Conservation (phyloP, 2,888 invertebrate species). For the Cephus runcator region DNA sequence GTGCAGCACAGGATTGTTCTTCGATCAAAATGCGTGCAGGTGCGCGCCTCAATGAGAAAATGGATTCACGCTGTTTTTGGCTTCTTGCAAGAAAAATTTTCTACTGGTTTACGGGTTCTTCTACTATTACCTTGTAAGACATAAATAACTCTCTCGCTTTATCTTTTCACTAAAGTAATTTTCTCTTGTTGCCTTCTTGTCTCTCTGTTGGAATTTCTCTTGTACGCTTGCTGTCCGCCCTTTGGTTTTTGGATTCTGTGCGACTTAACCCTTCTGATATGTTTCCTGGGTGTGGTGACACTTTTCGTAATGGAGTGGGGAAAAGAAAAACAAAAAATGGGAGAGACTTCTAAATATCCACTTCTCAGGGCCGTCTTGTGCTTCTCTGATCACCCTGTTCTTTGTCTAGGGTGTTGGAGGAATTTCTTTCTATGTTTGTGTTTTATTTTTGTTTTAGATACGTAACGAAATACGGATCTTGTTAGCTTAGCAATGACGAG, state of each 20-base stretch:
- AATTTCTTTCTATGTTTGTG: background rate
- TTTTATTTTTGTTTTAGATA: background rate
- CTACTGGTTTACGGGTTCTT: constrained; percentile 21
- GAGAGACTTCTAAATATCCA: background rate
- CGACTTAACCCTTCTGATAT: background rate
- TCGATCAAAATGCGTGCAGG: constrained; percentile 70
- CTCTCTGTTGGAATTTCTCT: background rate
- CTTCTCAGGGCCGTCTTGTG: background rate
- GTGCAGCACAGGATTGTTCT: constrained; percentile 73
- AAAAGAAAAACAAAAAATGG: background rate
- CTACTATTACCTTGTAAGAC: constrained; percentile 9
- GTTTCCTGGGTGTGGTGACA: background rate
- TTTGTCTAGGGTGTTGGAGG: background rate
- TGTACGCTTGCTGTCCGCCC: background rate
- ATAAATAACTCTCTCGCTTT: background rate
- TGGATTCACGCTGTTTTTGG: background rate
- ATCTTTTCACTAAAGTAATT: background rate
- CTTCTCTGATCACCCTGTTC: background rate
- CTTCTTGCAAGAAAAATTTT: constrained; percentile 12
- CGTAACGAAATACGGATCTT: background rate
- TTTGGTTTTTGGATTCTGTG: background rate
- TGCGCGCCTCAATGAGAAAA: constrained; percentile 56
- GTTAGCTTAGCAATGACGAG: background rate
- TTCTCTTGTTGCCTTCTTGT: background rate
- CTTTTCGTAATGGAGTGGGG: background rate